Conservation (phyloP, 1,140 invertebrate genomes). For the Oryzaephilus surinamensis region DNA sequence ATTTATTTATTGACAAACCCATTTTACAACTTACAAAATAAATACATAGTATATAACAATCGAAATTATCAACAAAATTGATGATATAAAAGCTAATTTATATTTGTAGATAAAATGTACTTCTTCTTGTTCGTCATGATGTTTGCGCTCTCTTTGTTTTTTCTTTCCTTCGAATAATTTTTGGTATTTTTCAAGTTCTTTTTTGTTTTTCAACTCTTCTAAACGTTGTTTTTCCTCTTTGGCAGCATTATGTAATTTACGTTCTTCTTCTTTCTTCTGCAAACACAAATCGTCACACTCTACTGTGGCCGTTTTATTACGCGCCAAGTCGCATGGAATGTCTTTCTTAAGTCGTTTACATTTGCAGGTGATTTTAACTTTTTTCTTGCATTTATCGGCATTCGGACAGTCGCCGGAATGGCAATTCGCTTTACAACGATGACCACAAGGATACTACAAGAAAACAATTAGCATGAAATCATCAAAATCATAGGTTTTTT, state of each 20-base stretch:
- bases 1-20: background rate
- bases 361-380: constrained; percentile 64
- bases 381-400: constrained; percentile 61
- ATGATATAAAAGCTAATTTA: constrained; percentile 34
- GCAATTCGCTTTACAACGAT: constrained; percentile 65
- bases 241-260: constrained; percentile 41
- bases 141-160: constrained; percentile 39
- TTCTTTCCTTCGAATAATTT: constrained; percentile 54
- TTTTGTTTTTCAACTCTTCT: constrained; percentile 53
- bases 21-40: background rate
- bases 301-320: constrained; percentile 40
- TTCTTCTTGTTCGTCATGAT: constrained; percentile 33
- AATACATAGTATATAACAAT: background rate
- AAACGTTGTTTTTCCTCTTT: constrained; percentile 43
- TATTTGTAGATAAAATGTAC: constrained; percentile 35
- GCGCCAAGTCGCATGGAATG: constrained; percentile 54
- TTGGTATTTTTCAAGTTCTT: constrained; percentile 61
- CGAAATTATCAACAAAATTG: constrained; percentile 13
- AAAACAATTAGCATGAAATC: constrained; percentile 12
- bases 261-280: constrained; percentile 43
- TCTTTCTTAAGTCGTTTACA: constrained; percentile 74
- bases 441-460: constrained; percentile 55
- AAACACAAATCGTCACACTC: constrained; percentile 53
- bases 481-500: constrained; percentile 17
- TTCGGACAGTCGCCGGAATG: constrained; percentile 64